phyloP scores from a whole-genome alignment of 2,888 invertebrate genomes.

The Pachliopta kotzebuea region DNA sequence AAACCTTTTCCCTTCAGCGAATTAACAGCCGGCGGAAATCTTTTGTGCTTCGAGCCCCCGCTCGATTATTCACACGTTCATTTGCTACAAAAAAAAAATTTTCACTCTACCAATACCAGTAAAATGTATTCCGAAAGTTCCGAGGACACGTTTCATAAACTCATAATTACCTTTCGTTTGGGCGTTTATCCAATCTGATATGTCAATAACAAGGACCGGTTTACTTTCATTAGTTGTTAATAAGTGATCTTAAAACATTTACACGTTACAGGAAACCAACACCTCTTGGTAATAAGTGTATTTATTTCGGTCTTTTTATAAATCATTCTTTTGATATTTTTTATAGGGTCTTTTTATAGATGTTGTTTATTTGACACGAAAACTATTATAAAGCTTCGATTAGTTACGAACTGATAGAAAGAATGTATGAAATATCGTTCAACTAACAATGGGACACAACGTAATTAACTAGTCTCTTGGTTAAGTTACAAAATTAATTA shows the following conservation, averaged over 20 bases:
- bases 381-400: slow-evolving; percentile 1
- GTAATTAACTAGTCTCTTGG: too few relatives aligned
- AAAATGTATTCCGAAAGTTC: neutral
- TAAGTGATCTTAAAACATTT: neutral
- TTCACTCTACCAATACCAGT: neutral
- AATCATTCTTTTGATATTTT: too few relatives aligned
- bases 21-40: slow-evolving; percentile 64
- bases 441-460: slow-evolving; percentile 17
- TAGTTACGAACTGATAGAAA: slow-evolving; percentile 12
- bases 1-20: slow-evolving; percentile 56
- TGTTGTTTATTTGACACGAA: neutral
- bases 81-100: neutral
- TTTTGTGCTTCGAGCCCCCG: slow-evolving; percentile 33
- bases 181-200: neutral
- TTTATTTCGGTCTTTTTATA: neutral
- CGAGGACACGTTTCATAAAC: slow-evolving; percentile 8
- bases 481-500: too few relatives aligned
- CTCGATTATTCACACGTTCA: neutral
- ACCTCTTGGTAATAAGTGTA: neutral
- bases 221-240: slow-evolving; percentile 20
- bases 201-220: slow-evolving; percentile 3
- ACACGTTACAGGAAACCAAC: neutral
- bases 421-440: slow-evolving; percentile 18
- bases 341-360: neutral
- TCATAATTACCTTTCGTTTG: slow-evolving; percentile 3